A percentile compares a stretch with the other conserved stretches of the same genome.
phyloP scores from a whole-genome alignment of 2,113 vertebrate species.

The Macroglossus sobrinus region DNA sequence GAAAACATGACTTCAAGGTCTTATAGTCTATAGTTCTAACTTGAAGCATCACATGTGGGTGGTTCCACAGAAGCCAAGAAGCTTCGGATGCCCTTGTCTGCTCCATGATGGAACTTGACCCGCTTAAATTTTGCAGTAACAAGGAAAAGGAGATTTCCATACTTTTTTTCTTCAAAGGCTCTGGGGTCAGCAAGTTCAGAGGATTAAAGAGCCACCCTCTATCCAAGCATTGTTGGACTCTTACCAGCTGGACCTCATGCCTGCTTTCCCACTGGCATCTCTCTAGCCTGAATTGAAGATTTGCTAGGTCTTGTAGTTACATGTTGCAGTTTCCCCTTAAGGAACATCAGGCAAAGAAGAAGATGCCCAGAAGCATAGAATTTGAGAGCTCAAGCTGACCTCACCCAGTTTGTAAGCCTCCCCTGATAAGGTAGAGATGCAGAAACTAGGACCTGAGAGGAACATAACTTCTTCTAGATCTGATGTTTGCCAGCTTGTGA shows the following conservation, averaged over 20 bases:
- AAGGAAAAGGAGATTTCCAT: neutral
- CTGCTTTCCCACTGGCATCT: neutral
- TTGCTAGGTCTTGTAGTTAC: neutral
- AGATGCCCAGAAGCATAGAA: neutral
- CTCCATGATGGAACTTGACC: neutral
- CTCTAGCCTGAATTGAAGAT: neutral
- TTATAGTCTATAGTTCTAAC: neutral
- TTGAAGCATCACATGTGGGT: neutral
- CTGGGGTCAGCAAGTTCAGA: neutral
- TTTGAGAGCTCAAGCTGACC: neutral
- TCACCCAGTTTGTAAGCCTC: neutral
- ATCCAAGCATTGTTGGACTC: neutral
- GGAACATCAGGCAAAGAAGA: neutral
- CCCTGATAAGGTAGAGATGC: neutral
- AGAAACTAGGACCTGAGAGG: neutral
- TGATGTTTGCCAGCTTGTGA: neutral
- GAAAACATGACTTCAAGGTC: neutral
- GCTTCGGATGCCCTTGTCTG: neutral
- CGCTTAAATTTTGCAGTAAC: neutral
- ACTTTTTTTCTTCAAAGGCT: neutral
- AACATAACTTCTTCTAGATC: neutral
- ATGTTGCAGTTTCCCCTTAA: neutral
- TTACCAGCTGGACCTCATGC: neutral
- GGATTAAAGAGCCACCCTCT: neutral
- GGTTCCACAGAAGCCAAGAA: neutral